Evolutionary conservation across 2,113 vertebrate genomes (phyloP).

Genomic region (Caloenas nicobarica): DNA sequence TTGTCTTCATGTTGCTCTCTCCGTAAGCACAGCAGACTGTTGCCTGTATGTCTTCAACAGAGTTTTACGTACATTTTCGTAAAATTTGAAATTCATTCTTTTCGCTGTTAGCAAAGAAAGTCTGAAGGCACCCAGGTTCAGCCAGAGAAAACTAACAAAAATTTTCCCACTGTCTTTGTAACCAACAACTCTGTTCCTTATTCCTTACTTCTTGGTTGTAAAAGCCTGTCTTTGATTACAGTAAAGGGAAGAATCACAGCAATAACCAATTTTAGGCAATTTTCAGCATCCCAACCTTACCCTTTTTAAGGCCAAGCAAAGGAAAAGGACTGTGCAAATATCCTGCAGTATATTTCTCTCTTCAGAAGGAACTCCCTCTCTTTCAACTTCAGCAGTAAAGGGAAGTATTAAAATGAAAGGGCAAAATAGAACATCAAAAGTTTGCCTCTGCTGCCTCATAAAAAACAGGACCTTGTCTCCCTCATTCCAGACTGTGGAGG

Average conservation of each 20-base stretch:
- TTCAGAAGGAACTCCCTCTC: not conserved
- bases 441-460: not conserved
- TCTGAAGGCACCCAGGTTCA: not conserved
- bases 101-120: not conserved
- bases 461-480: not conserved
- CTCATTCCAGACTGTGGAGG: not conserved
- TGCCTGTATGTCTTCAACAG: not conserved
- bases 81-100: not conserved
- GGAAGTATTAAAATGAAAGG: not conserved
- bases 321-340: not conserved
- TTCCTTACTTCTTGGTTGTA: not conserved
- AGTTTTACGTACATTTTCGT: not conserved
- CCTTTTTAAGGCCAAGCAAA: not conserved
- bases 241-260: not conserved
- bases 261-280: not conserved
- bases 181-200: not conserved
- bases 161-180: not conserved
- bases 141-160: not conserved
- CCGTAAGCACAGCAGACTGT: not conserved
- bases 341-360: not conserved
- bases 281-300: not conserved
- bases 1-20: not conserved
- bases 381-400: not conserved
- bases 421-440: not conserved
- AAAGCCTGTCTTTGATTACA: not conserved